Evolutionary conservation across 2,888 invertebrate genomes (phyloP).

Genomic region (Nysson spinosus): DNA sequence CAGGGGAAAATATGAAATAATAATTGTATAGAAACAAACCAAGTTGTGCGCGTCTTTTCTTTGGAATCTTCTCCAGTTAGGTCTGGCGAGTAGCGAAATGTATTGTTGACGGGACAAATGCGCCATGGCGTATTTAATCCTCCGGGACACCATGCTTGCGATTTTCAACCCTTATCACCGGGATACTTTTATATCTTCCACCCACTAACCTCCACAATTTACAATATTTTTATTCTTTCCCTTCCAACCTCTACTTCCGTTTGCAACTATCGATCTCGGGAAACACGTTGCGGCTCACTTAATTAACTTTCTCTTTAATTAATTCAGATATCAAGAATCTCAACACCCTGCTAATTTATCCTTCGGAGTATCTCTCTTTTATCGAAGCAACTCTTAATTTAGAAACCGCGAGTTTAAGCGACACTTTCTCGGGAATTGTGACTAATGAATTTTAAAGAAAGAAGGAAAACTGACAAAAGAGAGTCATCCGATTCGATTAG

Average conservation of each 20-base stretch:
- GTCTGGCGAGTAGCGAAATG: slow-evolving; percentile 61
- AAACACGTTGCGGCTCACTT: slow-evolving; percentile 12
- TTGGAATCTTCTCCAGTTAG: slow-evolving; percentile 62
- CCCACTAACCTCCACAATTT: background rate
- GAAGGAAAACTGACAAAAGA: no score
- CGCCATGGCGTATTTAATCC: slow-evolving; percentile 68
- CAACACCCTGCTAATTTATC: no score
- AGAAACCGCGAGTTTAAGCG: no score
- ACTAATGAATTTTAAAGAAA: no score
- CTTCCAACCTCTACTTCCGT: background rate
- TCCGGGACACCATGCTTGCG: slow-evolving; percentile 59
- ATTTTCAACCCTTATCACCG: background rate
- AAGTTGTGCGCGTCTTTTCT: slow-evolving; percentile 28
- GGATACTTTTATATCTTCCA: background rate
- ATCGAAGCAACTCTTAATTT: no score
- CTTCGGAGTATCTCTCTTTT: no score
- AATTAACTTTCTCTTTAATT: slow-evolving; percentile 28
- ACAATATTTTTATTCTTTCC: background rate
- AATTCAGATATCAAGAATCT: no score
- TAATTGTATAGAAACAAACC: slow-evolving; percentile 17
- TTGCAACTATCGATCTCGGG: background rate
- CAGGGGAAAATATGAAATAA: no score
- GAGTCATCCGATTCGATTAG: no score
- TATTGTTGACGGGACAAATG: slow-evolving; percentile 65
- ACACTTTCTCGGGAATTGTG: no score